Evolutionary conservation across 2,797 vertebrate genomes (phyloP).

Genomic region (Notolepis coatsorum): DNA sequence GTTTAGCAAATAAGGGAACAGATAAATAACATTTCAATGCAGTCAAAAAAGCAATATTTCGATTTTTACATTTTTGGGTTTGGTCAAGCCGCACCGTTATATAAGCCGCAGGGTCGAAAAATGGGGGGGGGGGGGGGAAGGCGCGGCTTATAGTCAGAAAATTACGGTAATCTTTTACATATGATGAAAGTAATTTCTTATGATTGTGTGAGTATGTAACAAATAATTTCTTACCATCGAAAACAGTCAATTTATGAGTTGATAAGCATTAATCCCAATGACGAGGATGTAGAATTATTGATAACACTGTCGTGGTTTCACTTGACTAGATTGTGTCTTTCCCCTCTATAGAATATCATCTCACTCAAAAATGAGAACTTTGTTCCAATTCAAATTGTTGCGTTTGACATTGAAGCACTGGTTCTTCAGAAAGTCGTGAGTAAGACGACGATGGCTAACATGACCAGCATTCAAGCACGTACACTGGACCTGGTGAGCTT

Average conservation of each 20-base stretch:
- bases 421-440: slow-evolving; percentile 78
- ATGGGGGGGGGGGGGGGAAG: too few species aligned
- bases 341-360: slow-evolving; percentile 82
- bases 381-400: slow-evolving; percentile 74
- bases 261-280: not conserved
- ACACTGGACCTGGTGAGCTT: slow-evolving; percentile 77
- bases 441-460: slow-evolving; percentile 72
- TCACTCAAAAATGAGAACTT: slow-evolving; percentile 90
- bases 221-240: too few species aligned
- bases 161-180: too few species aligned
- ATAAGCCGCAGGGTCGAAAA: too few species aligned
- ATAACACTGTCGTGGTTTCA: not conserved
- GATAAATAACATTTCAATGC: too few species aligned
- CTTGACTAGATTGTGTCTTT: slow-evolving; percentile 10
- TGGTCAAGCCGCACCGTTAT: too few species aligned
- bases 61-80: too few species aligned
- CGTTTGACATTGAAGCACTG: slow-evolving; percentile 82
- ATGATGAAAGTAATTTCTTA: too few species aligned
- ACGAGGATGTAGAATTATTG: not conserved
- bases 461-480: slow-evolving; percentile 75
- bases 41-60: too few species aligned
- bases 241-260: too few species aligned
- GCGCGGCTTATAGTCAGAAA: too few species aligned
- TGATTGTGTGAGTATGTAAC: not conserved
- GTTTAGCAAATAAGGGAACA: too few species aligned